phyloP scores from a whole-genome alignment of 2,888 invertebrate genomes.

The Mythimna ferrago region DNA sequence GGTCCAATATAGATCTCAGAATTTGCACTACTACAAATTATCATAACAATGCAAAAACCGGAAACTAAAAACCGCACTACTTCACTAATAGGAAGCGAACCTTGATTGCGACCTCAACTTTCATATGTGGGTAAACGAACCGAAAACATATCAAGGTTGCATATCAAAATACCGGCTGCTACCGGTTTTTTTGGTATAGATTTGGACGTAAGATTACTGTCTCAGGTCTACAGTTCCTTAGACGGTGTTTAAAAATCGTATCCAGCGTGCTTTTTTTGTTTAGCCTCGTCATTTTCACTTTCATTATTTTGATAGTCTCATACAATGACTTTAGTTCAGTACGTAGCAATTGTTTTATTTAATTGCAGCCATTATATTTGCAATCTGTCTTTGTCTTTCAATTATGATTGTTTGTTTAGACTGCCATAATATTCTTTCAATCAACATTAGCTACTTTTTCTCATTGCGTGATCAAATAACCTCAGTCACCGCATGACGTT shows the following conservation, averaged over 20 bases:
- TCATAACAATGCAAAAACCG: slow-evolving; percentile 56
- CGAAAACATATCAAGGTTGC: slow-evolving; percentile 68
- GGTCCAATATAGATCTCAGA: slow-evolving; percentile 8
- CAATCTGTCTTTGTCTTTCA: background rate
- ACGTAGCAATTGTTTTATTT: background rate
- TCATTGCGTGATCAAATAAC: slow-evolving; percentile 8
- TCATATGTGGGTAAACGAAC: slow-evolving; percentile 71
- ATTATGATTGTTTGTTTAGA: background rate
- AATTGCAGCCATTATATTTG: background rate
- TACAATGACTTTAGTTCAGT: background rate
- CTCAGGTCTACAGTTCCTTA: slow-evolving; percentile 40
- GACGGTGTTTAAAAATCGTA: slow-evolving; percentile 1
- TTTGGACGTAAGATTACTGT: slow-evolving; percentile 35
- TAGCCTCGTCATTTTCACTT: slow-evolving; percentile 2
- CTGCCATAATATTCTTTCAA: slow-evolving; percentile 8
- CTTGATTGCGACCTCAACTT: slow-evolving; percentile 72
- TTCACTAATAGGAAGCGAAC: slow-evolving; percentile 68
- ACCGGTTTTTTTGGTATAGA: slow-evolving; percentile 57
- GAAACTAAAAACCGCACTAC: slow-evolving; percentile 60
- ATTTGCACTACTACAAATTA: slow-evolving; percentile 39
- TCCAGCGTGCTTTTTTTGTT: background rate
- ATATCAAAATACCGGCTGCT: slow-evolving; percentile 55
- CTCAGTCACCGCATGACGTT: slow-evolving; percentile 2
- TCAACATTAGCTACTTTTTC: slow-evolving; percentile 18
- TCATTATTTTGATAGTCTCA: background rate